Evolutionary conservation across 2,113 vertebrate genomes (phyloP).

Genomic region (Hippocampus mohnikei): DNA sequence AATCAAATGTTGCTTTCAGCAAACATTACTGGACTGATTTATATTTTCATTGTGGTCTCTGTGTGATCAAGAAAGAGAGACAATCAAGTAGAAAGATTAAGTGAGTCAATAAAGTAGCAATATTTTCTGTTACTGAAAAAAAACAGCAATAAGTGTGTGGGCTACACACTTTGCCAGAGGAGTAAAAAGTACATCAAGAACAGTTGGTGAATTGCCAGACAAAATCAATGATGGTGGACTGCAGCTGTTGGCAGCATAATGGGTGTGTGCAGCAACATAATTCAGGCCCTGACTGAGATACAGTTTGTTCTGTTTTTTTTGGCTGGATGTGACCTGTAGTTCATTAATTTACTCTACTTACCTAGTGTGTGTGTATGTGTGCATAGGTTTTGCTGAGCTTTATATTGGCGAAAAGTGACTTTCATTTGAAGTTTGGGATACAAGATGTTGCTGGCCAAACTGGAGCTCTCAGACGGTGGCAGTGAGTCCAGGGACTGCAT

Average conservation of each 20-base stretch:
- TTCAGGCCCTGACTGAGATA: not conserved
- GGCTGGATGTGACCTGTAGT: not conserved
- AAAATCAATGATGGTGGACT: conserved; percentile 29
- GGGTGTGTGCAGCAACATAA: not conserved
- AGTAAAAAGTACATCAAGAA: conserved; percentile 18
- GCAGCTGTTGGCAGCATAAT: conserved; percentile 7
- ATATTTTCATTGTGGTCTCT: not conserved
- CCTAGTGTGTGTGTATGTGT: not conserved
- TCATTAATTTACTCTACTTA: not conserved
- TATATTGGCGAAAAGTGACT: conserved; percentile 1
- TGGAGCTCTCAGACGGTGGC: conserved; percentile 6
- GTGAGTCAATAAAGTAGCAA: conserved; percentile 16
- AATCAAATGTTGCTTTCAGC: conserved; percentile 2
- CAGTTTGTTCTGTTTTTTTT: not conserved
- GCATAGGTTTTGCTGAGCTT: not conserved
- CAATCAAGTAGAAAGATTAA: conserved; percentile 10
- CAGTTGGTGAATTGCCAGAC: not conserved
- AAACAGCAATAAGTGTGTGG: not conserved
- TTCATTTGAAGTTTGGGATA: conserved; percentile 55
- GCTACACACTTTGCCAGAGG: conserved; percentile 1
- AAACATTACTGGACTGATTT: not conserved
- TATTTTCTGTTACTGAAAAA: not conserved
- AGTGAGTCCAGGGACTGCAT: conserved; percentile 42
- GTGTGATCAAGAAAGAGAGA: conserved; percentile 11
- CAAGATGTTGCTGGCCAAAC: conserved; percentile 34